Evolutionary conservation across 2,888 invertebrate genomes (phyloP), one percentile per base, ranked within the genome.

Genomic region (Athripsodes cinereus): DNA sequence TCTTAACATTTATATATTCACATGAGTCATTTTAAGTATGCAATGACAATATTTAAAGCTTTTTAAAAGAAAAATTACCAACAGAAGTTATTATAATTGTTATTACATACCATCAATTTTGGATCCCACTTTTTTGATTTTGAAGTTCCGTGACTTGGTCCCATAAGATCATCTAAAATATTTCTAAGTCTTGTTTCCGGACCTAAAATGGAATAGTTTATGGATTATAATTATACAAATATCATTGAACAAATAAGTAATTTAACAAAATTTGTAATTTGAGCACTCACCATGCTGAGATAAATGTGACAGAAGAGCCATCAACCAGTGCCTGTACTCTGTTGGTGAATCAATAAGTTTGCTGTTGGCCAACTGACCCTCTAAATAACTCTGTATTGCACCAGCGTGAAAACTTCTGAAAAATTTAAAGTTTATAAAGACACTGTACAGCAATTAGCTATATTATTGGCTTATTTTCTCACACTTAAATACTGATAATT

Each of bases 291-390:
- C 89, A 73, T 88, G 84, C 63, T 83, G 81, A 26, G 84, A 76
- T 51, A 81, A 73, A 65, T 83, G 82, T 58, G 76, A 71, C 62
- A 82, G 79, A 0, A 81, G 75, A 35, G 79, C 70, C 0, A 77
- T 67, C 61, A 90, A 69, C 91, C 92, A 92, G 72, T 88, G 87
- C 16, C 83, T 78, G 71, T 90, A 92, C 73, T 93, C 92, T 1
- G 77, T 71, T 0, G 83, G 69, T 2, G 90, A 88, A 10, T 85
- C 80, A 57, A 93, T 76, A 53, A 86, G 84, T 53, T 83, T 76
- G 58, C 88, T 83, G 54, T 86, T 80, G 22, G 87, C 79, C 58
- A 91, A 75, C 70, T 92, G 92, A 64, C 85, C 82, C 70, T 93
- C 92, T 46, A 88, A 74, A 74, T 83, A 84, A 64, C 81, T 81